Conservation (phyloP, 2,888 invertebrate genomes). For the Sphinx pinastri region DNA sequence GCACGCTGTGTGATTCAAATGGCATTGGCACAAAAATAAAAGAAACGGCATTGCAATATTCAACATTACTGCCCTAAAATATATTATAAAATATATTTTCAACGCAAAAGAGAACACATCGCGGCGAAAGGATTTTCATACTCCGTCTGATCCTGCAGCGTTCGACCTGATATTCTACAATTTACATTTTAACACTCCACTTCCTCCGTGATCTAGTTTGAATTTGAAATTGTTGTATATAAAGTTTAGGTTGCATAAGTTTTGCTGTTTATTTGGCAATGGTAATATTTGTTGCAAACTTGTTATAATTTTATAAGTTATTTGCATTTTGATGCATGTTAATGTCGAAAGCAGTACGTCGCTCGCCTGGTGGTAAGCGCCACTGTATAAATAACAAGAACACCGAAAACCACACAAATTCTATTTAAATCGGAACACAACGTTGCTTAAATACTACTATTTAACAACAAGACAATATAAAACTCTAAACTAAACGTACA, state of each 20-base stretch:
- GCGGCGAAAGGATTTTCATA: conserved; percentile 2
- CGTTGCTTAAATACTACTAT: too few species aligned
- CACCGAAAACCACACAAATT: too few species aligned
- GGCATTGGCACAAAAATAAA: not conserved
- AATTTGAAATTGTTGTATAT: not conserved
- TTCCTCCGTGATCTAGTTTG: conserved; percentile 11
- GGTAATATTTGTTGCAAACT: not conserved
- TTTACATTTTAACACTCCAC: conserved; percentile 17
- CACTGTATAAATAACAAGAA: too few species aligned
- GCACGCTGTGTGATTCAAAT: too few species aligned
- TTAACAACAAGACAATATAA: too few species aligned
- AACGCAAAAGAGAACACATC: not conserved
- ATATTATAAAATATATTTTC: not conserved
- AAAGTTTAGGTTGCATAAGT: conserved; percentile 2
- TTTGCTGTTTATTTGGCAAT: not conserved
- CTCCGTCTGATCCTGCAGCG: not conserved
- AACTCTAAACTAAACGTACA: not conserved
- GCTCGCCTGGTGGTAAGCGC: too few species aligned
- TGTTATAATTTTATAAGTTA: not conserved
- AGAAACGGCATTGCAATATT: not conserved
- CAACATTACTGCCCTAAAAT: not conserved
- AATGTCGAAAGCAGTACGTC: too few species aligned
- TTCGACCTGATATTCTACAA: not conserved
- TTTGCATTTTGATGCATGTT: not conserved
- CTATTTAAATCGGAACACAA: too few species aligned